phyloP scores from a whole-genome alignment of 2,797 vertebrate genomes.

The Adelosebastes latens region DNA sequence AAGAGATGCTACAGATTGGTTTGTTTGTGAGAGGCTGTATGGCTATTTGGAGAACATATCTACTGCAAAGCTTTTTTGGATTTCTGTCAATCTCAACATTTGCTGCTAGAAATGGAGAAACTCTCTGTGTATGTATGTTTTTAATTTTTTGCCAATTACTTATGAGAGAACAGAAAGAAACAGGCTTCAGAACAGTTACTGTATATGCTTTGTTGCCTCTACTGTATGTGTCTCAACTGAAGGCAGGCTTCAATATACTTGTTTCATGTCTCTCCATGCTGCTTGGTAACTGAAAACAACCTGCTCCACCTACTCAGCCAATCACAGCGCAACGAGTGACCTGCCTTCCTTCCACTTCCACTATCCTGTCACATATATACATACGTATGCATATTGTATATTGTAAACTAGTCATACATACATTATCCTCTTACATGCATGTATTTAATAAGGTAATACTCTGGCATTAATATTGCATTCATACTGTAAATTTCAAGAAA shows the following conservation, averaged over 20 bases:
- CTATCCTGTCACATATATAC: neutral
- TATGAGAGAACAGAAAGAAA: neutral
- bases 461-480: too few relatives aligned
- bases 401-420: neutral
- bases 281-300: neutral
- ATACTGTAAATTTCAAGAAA: too few relatives aligned
- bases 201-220: neutral
- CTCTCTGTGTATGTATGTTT: neutral
- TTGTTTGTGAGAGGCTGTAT: neutral
- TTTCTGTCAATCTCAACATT: neutral
- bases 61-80: neutral
- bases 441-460: neutral
- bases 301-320: neutral
- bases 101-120: neutral
- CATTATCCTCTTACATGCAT: neutral
- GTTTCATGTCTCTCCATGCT: neutral
- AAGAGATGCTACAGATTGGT: neutral
- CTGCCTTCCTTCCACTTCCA: neutral
- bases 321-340: neutral
- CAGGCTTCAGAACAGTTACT: neutral
- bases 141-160: neutral
- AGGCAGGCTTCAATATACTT: neutral
- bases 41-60: neutral
- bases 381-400: neutral
- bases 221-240: neutral